A percentile compares a stretch with the other conserved stretches of the same genome.
Conservation (phyloP, 2,797 vertebrate genomes). For the Lagodon rhomboides region DNA sequence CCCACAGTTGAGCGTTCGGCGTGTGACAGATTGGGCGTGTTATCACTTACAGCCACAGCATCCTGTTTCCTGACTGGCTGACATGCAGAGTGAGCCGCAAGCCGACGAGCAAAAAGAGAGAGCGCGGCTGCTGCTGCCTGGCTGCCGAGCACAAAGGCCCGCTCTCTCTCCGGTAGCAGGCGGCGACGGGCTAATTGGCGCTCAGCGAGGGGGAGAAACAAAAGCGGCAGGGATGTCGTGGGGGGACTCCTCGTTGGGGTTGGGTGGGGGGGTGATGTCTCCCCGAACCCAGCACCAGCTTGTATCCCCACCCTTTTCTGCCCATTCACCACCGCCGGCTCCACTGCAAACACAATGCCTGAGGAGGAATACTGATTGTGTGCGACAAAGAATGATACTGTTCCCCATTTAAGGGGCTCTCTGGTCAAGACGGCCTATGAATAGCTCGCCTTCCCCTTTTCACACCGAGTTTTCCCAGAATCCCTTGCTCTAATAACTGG, state of each 20-base stretch:
- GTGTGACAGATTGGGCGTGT: constrained; percentile 36
- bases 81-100: constrained; percentile 30
- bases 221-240: constrained; percentile 73
- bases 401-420: constrained; percentile 58
- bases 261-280: constrained; percentile 33
- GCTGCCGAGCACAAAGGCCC: constrained; percentile 50
- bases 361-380: constrained; percentile 50
- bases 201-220: constrained; percentile 60
- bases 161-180: constrained; percentile 54
- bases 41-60: constrained; percentile 53
- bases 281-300: constrained; percentile 22
- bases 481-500: constrained; percentile 67
- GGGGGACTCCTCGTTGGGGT: neutral
- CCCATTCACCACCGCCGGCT: constrained; percentile 49
- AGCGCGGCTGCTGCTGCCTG: constrained; percentile 51
- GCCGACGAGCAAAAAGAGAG: constrained; percentile 23
- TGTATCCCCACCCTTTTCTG: constrained; percentile 6
- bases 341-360: constrained; percentile 43
- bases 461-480: constrained; percentile 66
- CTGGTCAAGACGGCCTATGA: constrained; percentile 57
- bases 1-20: constrained; percentile 23
- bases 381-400: constrained; percentile 65
- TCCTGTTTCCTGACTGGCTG: constrained; percentile 66
- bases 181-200: constrained; percentile 71
- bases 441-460: constrained; percentile 45